phyloP scores from a whole-genome alignment of 2,888 invertebrate species.

The Platypus cylindrus region DNA sequence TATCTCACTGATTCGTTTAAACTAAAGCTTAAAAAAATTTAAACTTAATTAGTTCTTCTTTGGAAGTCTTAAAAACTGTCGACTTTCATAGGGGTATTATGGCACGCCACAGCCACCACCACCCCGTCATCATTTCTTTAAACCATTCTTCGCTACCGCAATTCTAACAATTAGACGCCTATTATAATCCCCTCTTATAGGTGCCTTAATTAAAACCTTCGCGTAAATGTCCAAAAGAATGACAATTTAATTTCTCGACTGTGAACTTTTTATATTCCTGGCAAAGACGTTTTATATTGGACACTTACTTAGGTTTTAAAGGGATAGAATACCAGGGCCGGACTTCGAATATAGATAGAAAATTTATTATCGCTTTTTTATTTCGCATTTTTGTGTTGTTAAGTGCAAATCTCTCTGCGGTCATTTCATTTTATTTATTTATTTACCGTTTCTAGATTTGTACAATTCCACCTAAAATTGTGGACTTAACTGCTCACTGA shows the following conservation, averaged over 20 bases:
- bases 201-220: constrained; percentile 13
- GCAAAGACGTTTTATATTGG: constrained; percentile 9
- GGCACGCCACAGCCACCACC: too few species aligned
- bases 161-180: constrained; percentile 17
- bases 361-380: too few species aligned
- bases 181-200: constrained; percentile 12
- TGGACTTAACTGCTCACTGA: too few species aligned
- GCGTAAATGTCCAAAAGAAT: constrained; percentile 18
- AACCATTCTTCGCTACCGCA: constrained; percentile 7
- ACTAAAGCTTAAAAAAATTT: constrained; percentile 5
- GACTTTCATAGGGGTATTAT: too few species aligned
- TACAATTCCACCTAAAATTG: too few species aligned
- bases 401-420: too few species aligned
- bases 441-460: too few species aligned
- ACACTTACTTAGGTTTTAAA: constrained; percentile 8
- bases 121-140: constrained; percentile 5
- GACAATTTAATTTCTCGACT: constrained; percentile 23
- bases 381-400: too few species aligned
- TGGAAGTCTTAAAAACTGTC: constrained; percentile 10
- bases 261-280: constrained; percentile 14
- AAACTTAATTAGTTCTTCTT: constrained; percentile 7
- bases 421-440: neutral
- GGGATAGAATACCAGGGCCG: neutral
- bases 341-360: neutral
- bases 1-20: constrained; percentile 3